Evolutionary conservation across 2,797 vertebrate genomes (phyloP), one percentile per base, ranked within the genome.

Genomic region (Sebastes umbrosus): DNA sequence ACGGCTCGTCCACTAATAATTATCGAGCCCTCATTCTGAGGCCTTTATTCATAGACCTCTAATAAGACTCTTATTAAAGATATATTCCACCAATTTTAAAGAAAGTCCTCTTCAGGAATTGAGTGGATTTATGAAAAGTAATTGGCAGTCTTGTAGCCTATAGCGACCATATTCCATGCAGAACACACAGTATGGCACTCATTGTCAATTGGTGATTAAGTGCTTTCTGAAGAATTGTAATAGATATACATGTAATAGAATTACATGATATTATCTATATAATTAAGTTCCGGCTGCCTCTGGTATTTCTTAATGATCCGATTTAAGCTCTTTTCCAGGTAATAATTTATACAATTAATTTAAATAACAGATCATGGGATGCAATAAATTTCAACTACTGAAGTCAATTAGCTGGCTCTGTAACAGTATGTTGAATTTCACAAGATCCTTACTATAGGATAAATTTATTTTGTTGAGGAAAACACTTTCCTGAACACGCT

Each of bases 11-110:
- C 59, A 27, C 57, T 72, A 46, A 77, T 79, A 74, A 83, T 62
- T 46, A 63, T 3, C 13, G 24, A 83, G 66, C 65, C 24, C 36
- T 76, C 10, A 3, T 18, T 69, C 27, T 22, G 55, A 77, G 60
- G 31, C 22, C 31, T 75, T 62, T 77, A 79, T 84, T 78, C 43
- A 52, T 18, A 50, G 27, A 4, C 50, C 5, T 10, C 66, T 64
- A 70, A 73, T 27, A 77, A 64, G 43, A 84, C 60, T 69, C 13
- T 39, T 39, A 39, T 39, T 39, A 14, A 76, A 52, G 14, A 79
- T n/a, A 11, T 52, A 63, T 75, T 77, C 31, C n/a, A 1, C 43
- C 27, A 65, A n/a, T 66, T 74, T 60, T 8, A 60, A 25, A 73
- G 9, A 74, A 75, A 83, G 24, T 5, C 20, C 18, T n/a, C 31